Evolutionary conservation across 2,888 invertebrate genomes (phyloP).

Genomic region (Mesorhabditis spiculigera): DNA sequence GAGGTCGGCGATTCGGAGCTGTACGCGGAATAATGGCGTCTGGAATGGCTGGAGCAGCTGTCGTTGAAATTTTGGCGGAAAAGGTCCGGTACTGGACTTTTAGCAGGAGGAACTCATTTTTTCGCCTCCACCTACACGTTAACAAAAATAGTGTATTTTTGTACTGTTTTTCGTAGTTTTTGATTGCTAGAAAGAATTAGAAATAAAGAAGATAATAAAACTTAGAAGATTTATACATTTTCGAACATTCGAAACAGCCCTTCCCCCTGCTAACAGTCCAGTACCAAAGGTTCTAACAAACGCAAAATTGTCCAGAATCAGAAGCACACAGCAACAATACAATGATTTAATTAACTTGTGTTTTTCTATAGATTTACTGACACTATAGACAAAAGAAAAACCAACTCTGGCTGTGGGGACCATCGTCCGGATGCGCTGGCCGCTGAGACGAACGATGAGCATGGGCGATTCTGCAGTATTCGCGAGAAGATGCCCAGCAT

Average conservation of each 20-base stretch:
- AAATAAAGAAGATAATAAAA: too few relatives aligned
- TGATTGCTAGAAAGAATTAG: too few relatives aligned
- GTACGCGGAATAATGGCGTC: constrained; percentile 6
- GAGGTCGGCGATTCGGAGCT: neutral
- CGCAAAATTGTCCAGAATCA: too few relatives aligned
- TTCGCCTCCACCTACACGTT: too few relatives aligned
- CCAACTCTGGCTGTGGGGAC: constrained; percentile 55
- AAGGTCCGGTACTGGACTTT: too few relatives aligned
- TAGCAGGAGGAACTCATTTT: too few relatives aligned
- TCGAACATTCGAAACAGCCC: neutral
- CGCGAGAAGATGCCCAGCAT: neutral
- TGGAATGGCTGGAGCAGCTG: constrained; percentile 14
- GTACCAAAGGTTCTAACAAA: too few relatives aligned
- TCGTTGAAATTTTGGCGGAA: neutral
- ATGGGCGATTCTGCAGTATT: neutral
- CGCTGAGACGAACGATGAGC: constrained; percentile 9
- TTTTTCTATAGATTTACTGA: neutral
- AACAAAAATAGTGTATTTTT: too few relatives aligned
- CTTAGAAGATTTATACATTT: too few relatives aligned
- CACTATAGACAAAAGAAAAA: constrained; percentile 14
- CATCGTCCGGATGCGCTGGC: constrained; percentile 46
- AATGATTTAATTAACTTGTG: too few relatives aligned
- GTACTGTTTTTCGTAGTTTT: too few relatives aligned
- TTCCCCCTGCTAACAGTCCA: neutral
- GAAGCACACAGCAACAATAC: too few relatives aligned